Evolutionary conservation across 2,113 vertebrate genomes (phyloP).

Genomic region (Oriolus oriolus): DNA sequence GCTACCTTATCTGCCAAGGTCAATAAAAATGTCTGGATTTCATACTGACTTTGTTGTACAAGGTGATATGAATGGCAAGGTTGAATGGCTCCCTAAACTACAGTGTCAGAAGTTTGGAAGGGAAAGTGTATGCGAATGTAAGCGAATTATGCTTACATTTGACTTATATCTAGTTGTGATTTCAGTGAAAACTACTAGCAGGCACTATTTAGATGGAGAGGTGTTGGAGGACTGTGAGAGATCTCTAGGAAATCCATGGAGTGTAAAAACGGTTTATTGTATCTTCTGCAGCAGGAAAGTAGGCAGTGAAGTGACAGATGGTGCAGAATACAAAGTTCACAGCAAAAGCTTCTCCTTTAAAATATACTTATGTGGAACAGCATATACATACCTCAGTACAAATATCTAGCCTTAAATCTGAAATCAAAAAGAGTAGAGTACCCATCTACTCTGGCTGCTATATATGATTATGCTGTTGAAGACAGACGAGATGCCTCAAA

Average conservation of each 20-base stretch:
- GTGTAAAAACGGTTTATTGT: neutral
- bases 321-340: neutral
- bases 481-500: neutral
- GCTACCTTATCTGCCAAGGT: neutral
- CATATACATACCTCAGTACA: neutral
- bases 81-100: neutral
- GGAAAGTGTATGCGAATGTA: too few relatives aligned
- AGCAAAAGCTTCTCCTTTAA: neutral
- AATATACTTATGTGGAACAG: neutral
- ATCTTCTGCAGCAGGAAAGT: neutral
- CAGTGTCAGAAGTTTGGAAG: neutral
- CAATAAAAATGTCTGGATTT: neutral
- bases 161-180: neutral
- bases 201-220: neutral
- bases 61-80: neutral
- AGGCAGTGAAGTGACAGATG: neutral
- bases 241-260: neutral
- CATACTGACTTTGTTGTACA: neutral
- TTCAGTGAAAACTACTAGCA: neutral
- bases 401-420: neutral
- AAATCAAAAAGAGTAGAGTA: neutral
- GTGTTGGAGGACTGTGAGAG: neutral
- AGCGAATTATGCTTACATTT: neutral
- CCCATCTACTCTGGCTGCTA: neutral
- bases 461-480: neutral